phyloP scores from a whole-genome alignment of 2,888 invertebrate species.

The Penaeus monodon region DNA sequence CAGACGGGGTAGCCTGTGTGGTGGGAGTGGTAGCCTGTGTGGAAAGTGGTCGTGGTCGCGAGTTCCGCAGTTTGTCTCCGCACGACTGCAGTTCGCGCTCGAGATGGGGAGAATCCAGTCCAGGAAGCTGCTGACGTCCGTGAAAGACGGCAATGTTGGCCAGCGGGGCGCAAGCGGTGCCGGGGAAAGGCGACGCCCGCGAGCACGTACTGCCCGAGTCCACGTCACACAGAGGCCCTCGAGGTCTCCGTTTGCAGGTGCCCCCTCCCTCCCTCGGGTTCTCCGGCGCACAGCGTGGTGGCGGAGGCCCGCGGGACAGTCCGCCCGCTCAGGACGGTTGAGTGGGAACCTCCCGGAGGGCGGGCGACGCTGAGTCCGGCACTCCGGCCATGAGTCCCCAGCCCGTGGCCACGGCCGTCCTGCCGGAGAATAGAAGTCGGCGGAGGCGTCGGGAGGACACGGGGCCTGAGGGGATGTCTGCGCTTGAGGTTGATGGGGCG shows the following conservation, averaged over 20 bases:
- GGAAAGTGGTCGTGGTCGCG: not conserved
- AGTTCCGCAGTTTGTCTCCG: not conserved
- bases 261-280: conserved; percentile 7
- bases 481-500: conserved; percentile 2
- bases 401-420: conserved; percentile 8
- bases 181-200: not conserved
- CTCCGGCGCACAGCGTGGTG: not conserved
- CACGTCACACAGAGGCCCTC: conserved; percentile 14
- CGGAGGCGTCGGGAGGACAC: not conserved
- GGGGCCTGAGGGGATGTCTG: not conserved
- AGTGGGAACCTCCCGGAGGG: too few relatives aligned
- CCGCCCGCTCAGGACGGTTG: not conserved
- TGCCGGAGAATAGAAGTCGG: conserved; percentile 10
- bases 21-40: not conserved
- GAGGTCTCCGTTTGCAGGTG: not conserved
- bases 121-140: not conserved
- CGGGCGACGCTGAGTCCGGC: too few relatives aligned
- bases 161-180: not conserved
- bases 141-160: not conserved
- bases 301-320: not conserved
- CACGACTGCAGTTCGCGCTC: not conserved
- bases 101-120: not conserved
- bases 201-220: conserved; percentile 1
- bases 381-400: not conserved
- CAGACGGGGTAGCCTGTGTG: not conserved